Evolutionary conservation across 2,888 invertebrate species (phyloP).

Genomic region (Junonia oenone): DNA sequence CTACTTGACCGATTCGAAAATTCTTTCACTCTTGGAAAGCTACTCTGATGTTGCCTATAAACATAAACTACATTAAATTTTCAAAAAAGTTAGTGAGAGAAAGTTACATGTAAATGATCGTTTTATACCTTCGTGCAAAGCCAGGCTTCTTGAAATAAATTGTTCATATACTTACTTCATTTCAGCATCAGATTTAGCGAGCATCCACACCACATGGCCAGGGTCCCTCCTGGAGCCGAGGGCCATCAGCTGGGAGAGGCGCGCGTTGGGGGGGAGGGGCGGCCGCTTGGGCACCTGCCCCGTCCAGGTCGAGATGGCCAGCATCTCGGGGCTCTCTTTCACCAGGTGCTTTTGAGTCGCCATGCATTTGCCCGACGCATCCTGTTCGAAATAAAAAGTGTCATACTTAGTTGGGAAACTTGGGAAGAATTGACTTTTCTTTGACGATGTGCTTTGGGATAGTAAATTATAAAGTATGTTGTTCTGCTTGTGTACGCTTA

Average conservation of each 20-base stretch:
- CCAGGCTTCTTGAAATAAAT: neutral
- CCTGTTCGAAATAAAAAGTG: slow-evolving; percentile 40
- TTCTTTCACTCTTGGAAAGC: too few species aligned
- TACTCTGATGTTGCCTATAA: too few species aligned
- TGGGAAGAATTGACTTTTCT: too few species aligned
- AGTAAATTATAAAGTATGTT: too few species aligned
- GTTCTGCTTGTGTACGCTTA: too few species aligned
- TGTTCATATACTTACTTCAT: slow-evolving; percentile 82
- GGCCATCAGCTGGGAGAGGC: slow-evolving; percentile 86
- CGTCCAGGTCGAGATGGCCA: slow-evolving; percentile 90
- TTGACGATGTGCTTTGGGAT: too few species aligned
- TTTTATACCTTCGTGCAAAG: too few species aligned
- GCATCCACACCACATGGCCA: slow-evolving; percentile 89
- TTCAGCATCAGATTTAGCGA: slow-evolving; percentile 87
- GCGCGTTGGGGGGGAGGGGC: slow-evolving; percentile 83
- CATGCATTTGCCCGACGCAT: slow-evolving; percentile 72
- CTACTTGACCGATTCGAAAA: too few species aligned
- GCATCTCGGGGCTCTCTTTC: slow-evolving; percentile 88
- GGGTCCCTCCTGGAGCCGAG: slow-evolving; percentile 84
- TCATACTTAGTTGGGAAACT: neutral
- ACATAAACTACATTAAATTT: too few species aligned
- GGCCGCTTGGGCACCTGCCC: slow-evolving; percentile 87
- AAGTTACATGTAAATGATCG: too few species aligned
- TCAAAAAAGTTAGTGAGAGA: too few species aligned
- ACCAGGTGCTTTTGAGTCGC: slow-evolving; percentile 81